A percentile compares a stretch with the other conserved stretches of the same genome.
Conservation (phyloP, 2,888 invertebrate genomes). For the Tenthredo mesomela region DNA sequence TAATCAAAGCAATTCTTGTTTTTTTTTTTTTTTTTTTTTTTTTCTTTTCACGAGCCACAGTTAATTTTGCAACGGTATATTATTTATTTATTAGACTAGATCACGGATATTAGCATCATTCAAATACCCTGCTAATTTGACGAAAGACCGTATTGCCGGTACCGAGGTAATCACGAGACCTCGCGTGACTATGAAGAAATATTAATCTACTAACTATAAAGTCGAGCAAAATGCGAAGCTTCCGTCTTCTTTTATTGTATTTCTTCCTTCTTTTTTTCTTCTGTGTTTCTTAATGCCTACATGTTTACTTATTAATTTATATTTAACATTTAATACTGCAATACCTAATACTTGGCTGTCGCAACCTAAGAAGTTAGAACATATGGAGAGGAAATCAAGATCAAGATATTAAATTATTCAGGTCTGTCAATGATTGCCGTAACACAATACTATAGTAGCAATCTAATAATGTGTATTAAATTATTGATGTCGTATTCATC, state of each 20-base stretch:
- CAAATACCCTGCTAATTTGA: background rate
- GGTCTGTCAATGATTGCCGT: constrained; percentile 16
- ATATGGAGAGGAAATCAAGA: constrained; percentile 4
- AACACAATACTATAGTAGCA: constrained; percentile 17
- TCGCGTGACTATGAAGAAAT: constrained; percentile 1
- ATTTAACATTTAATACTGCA: background rate
- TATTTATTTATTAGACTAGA: background rate
- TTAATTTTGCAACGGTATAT: background rate
- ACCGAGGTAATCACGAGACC: background rate
- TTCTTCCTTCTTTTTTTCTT: background rate
- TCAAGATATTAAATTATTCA: background rate
- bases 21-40: background rate
- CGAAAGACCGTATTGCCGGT: background rate
- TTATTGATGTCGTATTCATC: background rate
- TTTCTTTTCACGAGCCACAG: too few relatives aligned
- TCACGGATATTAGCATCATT: background rate
- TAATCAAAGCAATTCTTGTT: background rate
- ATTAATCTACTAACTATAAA: background rate
- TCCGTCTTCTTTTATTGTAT: background rate
- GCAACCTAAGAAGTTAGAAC: background rate
- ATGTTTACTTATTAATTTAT: background rate
- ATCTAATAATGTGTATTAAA: constrained; percentile 15
- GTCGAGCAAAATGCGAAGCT: background rate
- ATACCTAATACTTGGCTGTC: background rate
- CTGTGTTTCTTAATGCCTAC: background rate